Base-by-base conservation (phyloP, 1,140 invertebrate genomes). In the Paracyclopina nana region DNA sequence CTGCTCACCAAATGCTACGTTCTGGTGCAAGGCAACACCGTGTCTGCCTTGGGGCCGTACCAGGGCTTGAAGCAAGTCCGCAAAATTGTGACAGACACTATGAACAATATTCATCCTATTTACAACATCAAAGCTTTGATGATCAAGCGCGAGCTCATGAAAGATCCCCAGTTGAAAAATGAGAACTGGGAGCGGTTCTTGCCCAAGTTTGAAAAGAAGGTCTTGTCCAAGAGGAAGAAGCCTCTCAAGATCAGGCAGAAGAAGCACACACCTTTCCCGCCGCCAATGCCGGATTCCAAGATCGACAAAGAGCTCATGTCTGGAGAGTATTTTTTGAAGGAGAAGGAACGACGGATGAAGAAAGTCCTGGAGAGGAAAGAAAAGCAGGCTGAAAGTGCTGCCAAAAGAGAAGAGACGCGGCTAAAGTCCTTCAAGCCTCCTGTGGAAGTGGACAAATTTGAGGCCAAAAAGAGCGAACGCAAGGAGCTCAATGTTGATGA, bases 41-140 rank as follows among this genome's bases (percentile, higher is more conserved):
- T 99, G 0, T 74, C 92, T 14, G 83, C 85, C 2, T 68, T 99
- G 12, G 95, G 95, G 0, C 88, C 92, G 20, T 85, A 94, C 60
- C 86, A 81, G 69, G 94, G 58, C 16, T 43, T 53, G 41, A 59
- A 56, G 52, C 48, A 73, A 67, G 86, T 91, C 0, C 67, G 90
- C 54, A 76, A 81, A 60, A 85, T 99, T 59, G 85, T 90, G 5
- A 78, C 86, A 61, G 92, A 99, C 58, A 94, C 87, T 2, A 96
- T 99, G 90, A 88, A 90, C 60, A 99, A 99, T 63, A 78, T 98
- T 53, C 94, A 99, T 71, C 94, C 94, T n/a, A 91, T 98, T 61
- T 97, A 97, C 62, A 95, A 95, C 60, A 92, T 99, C 0, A 98
- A 98, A 68, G 79, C 83, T 14, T 65, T 99, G 9, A 97, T 98